phyloP scores from a whole-genome alignment of 2,888 invertebrate genomes.

The Aphidius colemani region DNA sequence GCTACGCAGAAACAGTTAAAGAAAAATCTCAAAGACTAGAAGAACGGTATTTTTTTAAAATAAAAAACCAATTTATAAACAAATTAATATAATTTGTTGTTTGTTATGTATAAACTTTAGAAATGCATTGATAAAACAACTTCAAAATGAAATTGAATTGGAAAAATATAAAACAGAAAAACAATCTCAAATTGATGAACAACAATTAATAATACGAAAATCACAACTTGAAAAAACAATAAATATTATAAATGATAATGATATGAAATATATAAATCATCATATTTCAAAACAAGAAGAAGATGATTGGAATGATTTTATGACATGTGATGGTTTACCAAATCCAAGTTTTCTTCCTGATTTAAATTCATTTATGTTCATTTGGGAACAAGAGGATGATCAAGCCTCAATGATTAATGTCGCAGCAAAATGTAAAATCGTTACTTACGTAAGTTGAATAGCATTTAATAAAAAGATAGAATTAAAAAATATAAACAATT shows the following conservation, averaged over 20 bases:
- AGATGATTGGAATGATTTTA: slow-evolving; percentile 65
- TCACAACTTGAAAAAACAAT: slow-evolving; percentile 46
- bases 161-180: slow-evolving; percentile 43
- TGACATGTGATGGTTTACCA: slow-evolving; percentile 67
- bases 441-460: slow-evolving; percentile 60
- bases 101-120: slow-evolving; percentile 34
- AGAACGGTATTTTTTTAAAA: slow-evolving; percentile 39
- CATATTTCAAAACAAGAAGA: slow-evolving; percentile 36
- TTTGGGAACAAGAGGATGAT: slow-evolving; percentile 61
- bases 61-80: background rate
- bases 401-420: slow-evolving; percentile 60
- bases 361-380: slow-evolving; percentile 66
- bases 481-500: background rate
- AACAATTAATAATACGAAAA: slow-evolving; percentile 42
- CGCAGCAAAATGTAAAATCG: slow-evolving; percentile 61
- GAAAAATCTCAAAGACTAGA: slow-evolving; percentile 40
- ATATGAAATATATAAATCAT: slow-evolving; percentile 41
- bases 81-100: background rate
- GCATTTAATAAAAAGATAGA: background rate
- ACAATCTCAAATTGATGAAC: slow-evolving; percentile 38
- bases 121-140: slow-evolving; percentile 45
- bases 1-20: slow-evolving; percentile 42
- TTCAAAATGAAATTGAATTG: slow-evolving; percentile 48
- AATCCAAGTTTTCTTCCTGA: slow-evolving; percentile 65
- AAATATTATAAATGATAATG: slow-evolving; percentile 36